These are phyloP conservation scores for Nemapogon koenigi DNA, from an alignment of 2,888 invertebrate genomes.

Conservation along the genomic window DNA sequence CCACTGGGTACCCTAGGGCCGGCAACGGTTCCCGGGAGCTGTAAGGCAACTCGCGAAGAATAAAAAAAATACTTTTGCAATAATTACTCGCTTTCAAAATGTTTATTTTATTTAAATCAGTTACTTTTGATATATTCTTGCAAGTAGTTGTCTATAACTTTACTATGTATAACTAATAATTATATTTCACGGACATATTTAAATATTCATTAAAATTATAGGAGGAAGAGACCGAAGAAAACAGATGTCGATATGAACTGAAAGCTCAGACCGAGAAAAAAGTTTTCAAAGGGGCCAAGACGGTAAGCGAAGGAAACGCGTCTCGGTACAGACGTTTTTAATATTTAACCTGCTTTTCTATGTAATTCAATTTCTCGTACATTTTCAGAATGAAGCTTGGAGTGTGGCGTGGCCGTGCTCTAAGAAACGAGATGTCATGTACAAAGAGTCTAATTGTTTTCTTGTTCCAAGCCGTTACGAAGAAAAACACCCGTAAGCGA, in stretches of 20 bases:
- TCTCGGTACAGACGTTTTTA: neutral
- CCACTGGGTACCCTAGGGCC: no score
- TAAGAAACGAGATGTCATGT: constrained; percentile 24
- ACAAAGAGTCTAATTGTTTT: constrained; percentile 54
- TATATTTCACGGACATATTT: no score
- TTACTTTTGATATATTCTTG: no score
- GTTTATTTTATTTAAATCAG: neutral
- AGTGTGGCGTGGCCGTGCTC: constrained; percentile 27
- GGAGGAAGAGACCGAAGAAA: constrained; percentile 17
- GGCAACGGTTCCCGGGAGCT: no score
- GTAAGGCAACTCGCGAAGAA: no score
- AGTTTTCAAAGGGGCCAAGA: constrained; percentile 22
- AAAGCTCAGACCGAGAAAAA: constrained; percentile 12
- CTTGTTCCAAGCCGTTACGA: constrained; percentile 54
- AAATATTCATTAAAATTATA: constrained; percentile 14
- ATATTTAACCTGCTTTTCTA: neutral
- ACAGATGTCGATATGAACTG: constrained; percentile 9
- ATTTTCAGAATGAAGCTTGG: constrained; percentile 25
- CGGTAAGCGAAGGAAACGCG: constrained; percentile 15
- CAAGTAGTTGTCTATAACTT: no score
- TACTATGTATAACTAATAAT: no score
- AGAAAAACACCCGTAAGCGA: constrained; percentile 23
- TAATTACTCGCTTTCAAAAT: neutral
- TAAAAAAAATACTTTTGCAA: no score
- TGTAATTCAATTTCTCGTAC: neutral